Evolutionary conservation across 2,113 vertebrate species (phyloP).

Genomic region (Anarrhichthys ocellatus): DNA sequence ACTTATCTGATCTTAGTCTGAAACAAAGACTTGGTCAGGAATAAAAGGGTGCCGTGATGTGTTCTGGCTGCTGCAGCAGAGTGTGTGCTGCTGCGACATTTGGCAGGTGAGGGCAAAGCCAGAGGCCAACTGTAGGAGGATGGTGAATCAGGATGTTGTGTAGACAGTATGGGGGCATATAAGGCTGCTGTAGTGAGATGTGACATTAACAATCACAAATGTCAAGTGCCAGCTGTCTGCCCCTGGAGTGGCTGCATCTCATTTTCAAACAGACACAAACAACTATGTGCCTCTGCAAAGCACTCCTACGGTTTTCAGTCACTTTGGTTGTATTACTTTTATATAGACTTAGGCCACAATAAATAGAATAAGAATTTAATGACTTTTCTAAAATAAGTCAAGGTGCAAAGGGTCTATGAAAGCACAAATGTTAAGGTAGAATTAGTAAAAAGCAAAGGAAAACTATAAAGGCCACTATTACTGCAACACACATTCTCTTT

Average conservation of each 20-base stretch:
- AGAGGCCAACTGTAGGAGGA: slow-evolving; percentile 44
- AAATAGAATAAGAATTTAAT: background rate
- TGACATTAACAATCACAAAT: slow-evolving; percentile 62
- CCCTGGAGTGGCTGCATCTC: slow-evolving; percentile 28
- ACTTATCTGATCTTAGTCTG: slow-evolving; percentile 5
- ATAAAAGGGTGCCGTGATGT: background rate
- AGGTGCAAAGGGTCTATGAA: background rate
- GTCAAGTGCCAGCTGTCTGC: slow-evolving; percentile 64
- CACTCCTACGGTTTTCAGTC: background rate
- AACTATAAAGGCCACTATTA: background rate
- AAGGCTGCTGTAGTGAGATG: slow-evolving; percentile 34
- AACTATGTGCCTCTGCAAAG: background rate
- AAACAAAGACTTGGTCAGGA: background rate
- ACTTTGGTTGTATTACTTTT: background rate
- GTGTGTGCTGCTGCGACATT: slow-evolving; percentile 50
- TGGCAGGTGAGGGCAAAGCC: slow-evolving; percentile 48
- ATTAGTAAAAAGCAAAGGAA: background rate
- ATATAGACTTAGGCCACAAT: no score
- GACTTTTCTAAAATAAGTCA: background rate
- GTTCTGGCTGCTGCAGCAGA: slow-evolving; percentile 22
- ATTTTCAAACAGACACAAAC: slow-evolving; percentile 22
- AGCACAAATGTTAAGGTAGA: background rate
- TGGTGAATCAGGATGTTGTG: slow-evolving; percentile 63
- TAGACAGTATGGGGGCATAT: slow-evolving; percentile 32
- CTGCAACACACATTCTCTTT: background rate